phyloP scores from a whole-genome alignment of 2,888 invertebrate species.

The Sarcophaga carnaria region DNA sequence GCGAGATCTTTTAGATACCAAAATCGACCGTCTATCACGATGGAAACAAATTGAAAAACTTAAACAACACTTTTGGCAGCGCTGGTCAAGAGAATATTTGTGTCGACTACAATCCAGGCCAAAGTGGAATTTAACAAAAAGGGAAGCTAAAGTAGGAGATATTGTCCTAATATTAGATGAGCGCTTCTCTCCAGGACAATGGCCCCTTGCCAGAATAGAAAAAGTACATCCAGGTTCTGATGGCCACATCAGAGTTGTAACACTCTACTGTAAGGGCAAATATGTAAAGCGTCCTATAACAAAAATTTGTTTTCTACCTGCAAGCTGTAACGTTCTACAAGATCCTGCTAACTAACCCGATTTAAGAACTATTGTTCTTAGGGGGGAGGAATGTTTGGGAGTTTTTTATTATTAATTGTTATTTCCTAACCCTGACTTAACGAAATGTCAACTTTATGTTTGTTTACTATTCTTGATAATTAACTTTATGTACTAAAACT shows the following conservation, averaged over 20 bases:
- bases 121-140: not conserved
- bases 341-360: not conserved
- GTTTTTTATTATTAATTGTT: not conserved
- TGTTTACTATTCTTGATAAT: no score
- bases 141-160: constrained; percentile 30
- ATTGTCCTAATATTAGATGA: constrained; percentile 24
- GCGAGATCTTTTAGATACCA: constrained; percentile 5
- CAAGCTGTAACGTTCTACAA: not conserved
- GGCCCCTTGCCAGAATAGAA: constrained; percentile 27
- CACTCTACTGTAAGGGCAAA: constrained; percentile 21
- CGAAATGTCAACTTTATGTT: not conserved
- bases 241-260: constrained; percentile 8
- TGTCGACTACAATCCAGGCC: constrained; percentile 11
- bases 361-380: constrained; percentile 39
- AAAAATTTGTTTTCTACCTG: constrained; percentile 29
- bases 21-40: constrained; percentile 1
- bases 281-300: constrained; percentile 26
- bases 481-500: no score
- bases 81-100: constrained; percentile 11
- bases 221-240: constrained; percentile 27
- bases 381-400: constrained; percentile 41
- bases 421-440: not conserved
- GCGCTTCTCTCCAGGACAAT: constrained; percentile 21
- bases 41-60: constrained; percentile 22
- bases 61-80: constrained; percentile 45